Base-by-base conservation (phyloP, 92 coral and sea anemone species). In the Palythoa grandis region DNA sequence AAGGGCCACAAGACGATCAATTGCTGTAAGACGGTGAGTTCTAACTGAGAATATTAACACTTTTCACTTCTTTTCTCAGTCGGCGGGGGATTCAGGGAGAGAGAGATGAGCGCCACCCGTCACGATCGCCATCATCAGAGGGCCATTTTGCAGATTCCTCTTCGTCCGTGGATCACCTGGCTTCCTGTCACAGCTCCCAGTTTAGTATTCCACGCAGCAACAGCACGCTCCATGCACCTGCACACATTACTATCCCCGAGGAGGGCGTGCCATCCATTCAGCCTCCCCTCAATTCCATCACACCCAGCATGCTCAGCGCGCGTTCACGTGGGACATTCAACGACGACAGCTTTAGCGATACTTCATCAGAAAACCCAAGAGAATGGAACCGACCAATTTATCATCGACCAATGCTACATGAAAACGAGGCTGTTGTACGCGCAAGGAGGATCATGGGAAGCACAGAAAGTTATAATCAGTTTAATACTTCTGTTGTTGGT, bases 91-190 rank as follows among this genome's bases (percentile, higher is more conserved):
- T 90, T 37, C 79, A 79, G 56, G 92, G 86, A 13, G 88, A 91
- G 20, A 77, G 82, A 9, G 93, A 88, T 43, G 91, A 66, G 17
- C 85, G 19, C 22, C 74, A 80, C 40, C 74, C 85, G 24, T 93
- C 96, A 67, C 94, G 93, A 17, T 94, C 97, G 54, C 98, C 99
- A 11, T 93, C 99, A 24, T 93, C 97, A 57, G 95, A 95, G 38
- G 98, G 94, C 14, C 95, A 93, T 71, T 87, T 95, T 15, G 99
- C 98, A 6, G 98, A 95, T 76, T 94, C 98, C 38, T 94, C 98
- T 0, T 96, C 98, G 4, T 93, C 98, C 20, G 89, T 95, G 24
- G 96, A 95, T 70, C 98, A 92, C 66, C 88, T 88, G 85, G 96
- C 97, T 24, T 95, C 98, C 37, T 83, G 91, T 9, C 91, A 93